Evolutionary conservation across 2,797 vertebrate species (phyloP), one percentile per base, ranked within the genome.

Genomic region (Alectoris magna): DNA sequence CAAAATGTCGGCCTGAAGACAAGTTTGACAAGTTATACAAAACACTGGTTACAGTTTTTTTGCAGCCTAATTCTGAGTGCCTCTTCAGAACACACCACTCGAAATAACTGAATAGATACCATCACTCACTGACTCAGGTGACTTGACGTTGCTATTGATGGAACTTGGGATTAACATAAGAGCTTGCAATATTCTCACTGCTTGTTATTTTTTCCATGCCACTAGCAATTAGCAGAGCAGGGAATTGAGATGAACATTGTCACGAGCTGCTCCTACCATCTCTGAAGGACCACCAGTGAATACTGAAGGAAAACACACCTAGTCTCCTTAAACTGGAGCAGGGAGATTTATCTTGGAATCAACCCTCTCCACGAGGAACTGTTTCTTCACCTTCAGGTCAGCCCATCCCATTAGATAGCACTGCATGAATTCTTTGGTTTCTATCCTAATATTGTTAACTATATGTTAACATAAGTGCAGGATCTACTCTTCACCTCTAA

Each of bases 1-100:
- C 98, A 99, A 94, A 95, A 99, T 99, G 88, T 99, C 99, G 81
- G 99, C 99, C 99, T 99, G 97, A 94, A 97, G 96, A 82, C 91
- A 92, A 96, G 41, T 76, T 90, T 23, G 62, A 95, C 51, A 91
- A 59, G 51, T 95, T 96, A 94, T 4, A 88, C 92, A 15, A 21
- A 81, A 78, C 27, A 82, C 1, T 39, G 34, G 12, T 59, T 87
- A 39, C 56, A 68, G 3, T 27, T 72, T 78, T 89, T 69, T 15
- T 60, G 46, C 76, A 79, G 27, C 43, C 39, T 83, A 14, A 55
- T 64, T 89, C 62, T 49, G 74, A 36, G 26, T 14, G 43, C 16
- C 59, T 83, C 31, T 85, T 44, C 78, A 84, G 71, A 83, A 24
- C 49, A 24, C 49, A 44, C 43, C 21, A 41, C 41, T 91, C 31